Conservation (phyloP, 1,140 invertebrate species). For the Aphaenogaster floridana region DNA sequence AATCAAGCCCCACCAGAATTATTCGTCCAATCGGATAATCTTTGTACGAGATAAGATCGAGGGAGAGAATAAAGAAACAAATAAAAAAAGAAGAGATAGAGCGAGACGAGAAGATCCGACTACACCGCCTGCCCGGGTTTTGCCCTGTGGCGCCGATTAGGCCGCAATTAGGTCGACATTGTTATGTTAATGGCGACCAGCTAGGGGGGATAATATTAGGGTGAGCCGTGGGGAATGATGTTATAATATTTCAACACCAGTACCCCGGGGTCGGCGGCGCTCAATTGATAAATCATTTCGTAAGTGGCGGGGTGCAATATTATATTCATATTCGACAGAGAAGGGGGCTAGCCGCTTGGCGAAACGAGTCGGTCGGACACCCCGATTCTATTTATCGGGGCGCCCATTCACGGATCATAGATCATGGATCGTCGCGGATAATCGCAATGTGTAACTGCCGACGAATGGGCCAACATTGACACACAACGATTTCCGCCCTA, state of each 20-base stretch:
- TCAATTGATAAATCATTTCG: conserved; percentile 85
- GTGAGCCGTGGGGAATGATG: conserved; percentile 82
- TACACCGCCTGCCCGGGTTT: conserved; percentile 67
- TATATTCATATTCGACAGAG: conserved; percentile 79
- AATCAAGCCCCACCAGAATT: not conserved
- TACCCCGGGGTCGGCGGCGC: conserved; percentile 79
- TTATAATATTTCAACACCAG: conserved; percentile 87
- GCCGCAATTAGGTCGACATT: conserved; percentile 85
- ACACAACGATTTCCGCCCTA: conserved; percentile 69
- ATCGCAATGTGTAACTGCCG: conserved; percentile 64
- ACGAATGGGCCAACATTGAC: conserved; percentile 73
- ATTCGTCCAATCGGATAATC: conserved; percentile 45
- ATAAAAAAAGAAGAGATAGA: not conserved
- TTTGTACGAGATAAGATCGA: conserved; percentile 33
- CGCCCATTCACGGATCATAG: conserved; percentile 76
- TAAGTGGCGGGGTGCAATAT: conserved; percentile 82
- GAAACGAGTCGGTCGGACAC: conserved; percentile 48
- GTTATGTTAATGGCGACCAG: conserved; percentile 85
- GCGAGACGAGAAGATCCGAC: conserved; percentile 41
- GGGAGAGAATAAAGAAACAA: conserved; percentile 1
- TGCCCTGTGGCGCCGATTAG: conserved; percentile 82
- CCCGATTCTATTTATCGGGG: conserved; percentile 68
- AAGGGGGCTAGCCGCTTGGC: conserved; percentile 29
- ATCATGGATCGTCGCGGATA: conserved; percentile 73
- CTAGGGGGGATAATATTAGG: conserved; percentile 83